Evolutionary conservation across 2,888 invertebrate genomes (phyloP).

Genomic region (Chrysolina americana): DNA sequence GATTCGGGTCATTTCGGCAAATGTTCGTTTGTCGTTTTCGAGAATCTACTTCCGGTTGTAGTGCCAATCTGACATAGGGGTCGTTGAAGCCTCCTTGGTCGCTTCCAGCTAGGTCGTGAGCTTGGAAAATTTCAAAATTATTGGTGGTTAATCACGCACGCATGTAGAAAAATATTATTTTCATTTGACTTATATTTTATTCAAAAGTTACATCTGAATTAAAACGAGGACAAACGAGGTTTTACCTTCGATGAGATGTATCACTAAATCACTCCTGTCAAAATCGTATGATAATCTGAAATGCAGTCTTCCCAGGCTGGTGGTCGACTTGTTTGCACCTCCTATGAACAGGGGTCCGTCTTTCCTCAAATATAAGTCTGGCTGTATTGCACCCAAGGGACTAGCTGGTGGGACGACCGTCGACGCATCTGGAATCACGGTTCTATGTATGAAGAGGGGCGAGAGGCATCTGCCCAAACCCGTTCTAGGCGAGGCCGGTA

Average conservation of each 20-base stretch:
- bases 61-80: constrained; percentile 86
- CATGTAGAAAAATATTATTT: too few species aligned
- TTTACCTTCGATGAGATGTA: constrained; percentile 92
- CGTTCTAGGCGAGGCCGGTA: constrained; percentile 63
- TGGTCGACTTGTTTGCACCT: constrained; percentile 72
- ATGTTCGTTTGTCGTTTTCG: constrained; percentile 89
- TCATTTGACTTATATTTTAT: too few species aligned
- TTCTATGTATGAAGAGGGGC: constrained; percentile 83
- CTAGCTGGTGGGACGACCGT: constrained; percentile 66
- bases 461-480: constrained; percentile 77
- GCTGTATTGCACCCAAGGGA: constrained; percentile 84
- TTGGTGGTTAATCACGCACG: not conserved
- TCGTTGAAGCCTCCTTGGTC: constrained; percentile 92
- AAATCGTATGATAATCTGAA: constrained; percentile 91
- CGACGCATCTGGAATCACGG: constrained; percentile 65
- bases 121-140: constrained; percentile 67
- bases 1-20: constrained; percentile 87
- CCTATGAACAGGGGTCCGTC: constrained; percentile 84
- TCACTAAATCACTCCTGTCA: constrained; percentile 89
- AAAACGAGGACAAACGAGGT: not conserved
- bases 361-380: constrained; percentile 87
- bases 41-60: constrained; percentile 88
- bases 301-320: constrained; percentile 86
- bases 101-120: constrained; percentile 86
- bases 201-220: too few species aligned